Evolutionary conservation across 2,797 vertebrate species (phyloP), one percentile per base, ranked within the genome.

Genomic region (Kryptopterus vitreolus): DNA sequence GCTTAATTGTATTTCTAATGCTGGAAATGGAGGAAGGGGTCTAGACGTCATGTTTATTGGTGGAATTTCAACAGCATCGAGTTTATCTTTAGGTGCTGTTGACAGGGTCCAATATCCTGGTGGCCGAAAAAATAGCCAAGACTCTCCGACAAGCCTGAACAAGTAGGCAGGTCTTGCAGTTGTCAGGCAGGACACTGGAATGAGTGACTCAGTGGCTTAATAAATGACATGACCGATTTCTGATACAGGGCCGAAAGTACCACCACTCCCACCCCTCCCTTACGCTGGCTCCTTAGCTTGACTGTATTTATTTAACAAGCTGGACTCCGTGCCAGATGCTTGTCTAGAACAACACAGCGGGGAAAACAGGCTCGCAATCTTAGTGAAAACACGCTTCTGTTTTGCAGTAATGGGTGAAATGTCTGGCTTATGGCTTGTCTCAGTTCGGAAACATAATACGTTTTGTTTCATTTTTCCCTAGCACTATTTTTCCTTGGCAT

Each of bases 51-150:
- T 76, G 75, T 43, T 80, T 72, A 73, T 74, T 63, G 29, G 66
- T 74, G 90, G 88, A 90, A 86, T 92, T 91, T 91, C 88, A 86
- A 87, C 87, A 80, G 76, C 76, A 87, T 88, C 88, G 87, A 90
- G 89, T 88, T 91, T 89, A 91, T 89, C 87, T 85, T 87, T 89
- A 87, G 85, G 87, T 86, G 89, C 89, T 87, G 89, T 92, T 92
- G 88, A 91, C 77, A 87, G 90, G 88, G 88, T 92, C 89, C 88
- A 89, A 83, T 89, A 87, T 92, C 89, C 86, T 83, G 87, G 78
- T 88, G 88, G 86, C 85, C 88, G 74, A 74, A 85, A 83, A 87
- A 74, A 81, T 82, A 84, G 79, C 78, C 50, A 81, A 71, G 76
- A 82, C 86, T 80, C 86, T 80, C 81, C 83, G 88, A 89, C 92